A percentile compares a stretch with the other conserved stretches of the same genome.
These are phyloP conservation scores for Rallus crepitans DNA, from an alignment of 2,797 vertebrate genomes.

Conservation along the genomic window DNA sequence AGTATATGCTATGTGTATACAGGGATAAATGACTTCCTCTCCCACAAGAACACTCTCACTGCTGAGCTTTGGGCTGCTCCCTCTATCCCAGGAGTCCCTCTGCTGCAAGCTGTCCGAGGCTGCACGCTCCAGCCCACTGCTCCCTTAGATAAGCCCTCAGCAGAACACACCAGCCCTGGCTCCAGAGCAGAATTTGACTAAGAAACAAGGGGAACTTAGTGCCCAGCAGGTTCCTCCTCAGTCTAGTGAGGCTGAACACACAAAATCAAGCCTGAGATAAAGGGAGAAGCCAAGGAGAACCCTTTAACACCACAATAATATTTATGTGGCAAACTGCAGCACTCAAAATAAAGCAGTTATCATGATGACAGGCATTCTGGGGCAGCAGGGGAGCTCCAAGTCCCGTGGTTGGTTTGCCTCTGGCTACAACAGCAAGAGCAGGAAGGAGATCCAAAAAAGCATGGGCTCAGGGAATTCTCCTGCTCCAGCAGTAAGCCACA, in stretches of 20 bases:
- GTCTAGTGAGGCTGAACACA: not conserved
- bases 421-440: not conserved
- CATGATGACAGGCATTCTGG: not conserved
- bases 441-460: not conserved
- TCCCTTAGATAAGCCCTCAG: not conserved
- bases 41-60: not conserved
- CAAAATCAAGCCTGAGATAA: not conserved
- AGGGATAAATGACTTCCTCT: not conserved
- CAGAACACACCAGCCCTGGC: not conserved
- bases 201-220: not conserved
- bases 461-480: not conserved
- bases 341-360: not conserved
- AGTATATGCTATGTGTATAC: not conserved
- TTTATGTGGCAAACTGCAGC: not conserved
- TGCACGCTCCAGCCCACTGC: accelerated
- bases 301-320: not conserved
- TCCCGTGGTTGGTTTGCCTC: not conserved
- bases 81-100: not conserved
- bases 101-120: not conserved
- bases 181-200: not conserved
- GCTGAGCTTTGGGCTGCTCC: not conserved
- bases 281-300: not conserved
- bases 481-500: not conserved
- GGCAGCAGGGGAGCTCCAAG: not conserved
- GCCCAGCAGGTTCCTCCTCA: not conserved